A percentile compares a stretch with the other conserved stretches of the same genome.
Conservation (phyloP, 2,888 invertebrate genomes). For the Mycalesis mineus region DNA sequence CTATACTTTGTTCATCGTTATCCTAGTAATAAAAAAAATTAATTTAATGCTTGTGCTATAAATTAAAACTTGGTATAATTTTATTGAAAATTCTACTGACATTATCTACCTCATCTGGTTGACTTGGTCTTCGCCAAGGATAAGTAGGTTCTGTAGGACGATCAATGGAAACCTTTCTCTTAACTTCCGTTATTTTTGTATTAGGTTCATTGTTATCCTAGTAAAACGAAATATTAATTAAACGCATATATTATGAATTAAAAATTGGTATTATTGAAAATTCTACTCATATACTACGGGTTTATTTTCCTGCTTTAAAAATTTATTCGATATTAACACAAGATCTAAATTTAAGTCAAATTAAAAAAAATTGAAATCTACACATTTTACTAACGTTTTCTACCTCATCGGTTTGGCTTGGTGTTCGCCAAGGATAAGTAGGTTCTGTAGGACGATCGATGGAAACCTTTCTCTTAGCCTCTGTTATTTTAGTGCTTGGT, state of each 20-base stretch:
- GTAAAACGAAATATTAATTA: neutral
- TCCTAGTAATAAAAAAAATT: slow-evolving; percentile 34
- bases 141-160: slow-evolving; percentile 38
- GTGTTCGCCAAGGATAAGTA: slow-evolving; percentile 38
- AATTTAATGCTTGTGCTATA: no score
- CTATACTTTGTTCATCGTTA: slow-evolving; percentile 36
- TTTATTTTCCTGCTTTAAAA: no score
- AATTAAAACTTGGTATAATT: no score
- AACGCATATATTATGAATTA: no score
- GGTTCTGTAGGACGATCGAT: slow-evolving; percentile 40
- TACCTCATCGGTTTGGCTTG: slow-evolving; percentile 41
- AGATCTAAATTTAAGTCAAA: no score
- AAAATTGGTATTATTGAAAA: neutral
- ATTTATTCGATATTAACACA: no score
- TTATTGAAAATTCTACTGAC: neutral
- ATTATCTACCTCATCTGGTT: slow-evolving; percentile 35
- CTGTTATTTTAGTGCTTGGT: slow-evolving; percentile 33
- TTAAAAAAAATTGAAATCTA: no score
- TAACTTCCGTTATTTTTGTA: slow-evolving; percentile 38
- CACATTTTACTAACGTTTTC: neutral
- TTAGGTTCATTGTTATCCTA: slow-evolving; percentile 44
- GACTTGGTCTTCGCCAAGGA: slow-evolving; percentile 42
- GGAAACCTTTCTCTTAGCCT: slow-evolving; percentile 40
- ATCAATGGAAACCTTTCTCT: slow-evolving; percentile 39
- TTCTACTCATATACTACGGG: no score